These are phyloP conservation scores for Drosophila mulleri DNA, from an alignment of 2,888 invertebrate species.

Conservation along the genomic window DNA sequence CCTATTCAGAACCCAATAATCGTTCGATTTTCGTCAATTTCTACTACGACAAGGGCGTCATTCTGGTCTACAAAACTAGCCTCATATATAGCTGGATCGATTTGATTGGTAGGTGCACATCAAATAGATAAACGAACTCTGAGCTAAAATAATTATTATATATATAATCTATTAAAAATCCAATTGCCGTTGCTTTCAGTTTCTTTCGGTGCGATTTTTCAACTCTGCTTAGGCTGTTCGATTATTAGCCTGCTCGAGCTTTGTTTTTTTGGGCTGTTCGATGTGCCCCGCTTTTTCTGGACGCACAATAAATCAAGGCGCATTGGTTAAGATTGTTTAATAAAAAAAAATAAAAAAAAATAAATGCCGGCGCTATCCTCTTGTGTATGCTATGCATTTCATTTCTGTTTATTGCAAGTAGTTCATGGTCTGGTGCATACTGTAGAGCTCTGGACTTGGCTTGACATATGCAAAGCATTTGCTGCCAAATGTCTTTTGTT, in stretches of 20 bases:
- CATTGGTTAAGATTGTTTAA: constrained; percentile 24
- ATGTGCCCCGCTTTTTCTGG: constrained; percentile 69
- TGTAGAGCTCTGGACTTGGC: constrained; percentile 43
- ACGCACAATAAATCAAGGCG: constrained; percentile 11
- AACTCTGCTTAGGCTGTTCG: constrained; percentile 86
- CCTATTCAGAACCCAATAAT: not conserved
- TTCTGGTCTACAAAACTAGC: constrained; percentile 84
- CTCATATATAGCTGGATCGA: constrained; percentile 85
- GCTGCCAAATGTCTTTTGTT: constrained; percentile 37
- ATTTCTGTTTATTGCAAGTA: constrained; percentile 26
- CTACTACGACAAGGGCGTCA: constrained; percentile 79
- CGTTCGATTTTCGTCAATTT: constrained; percentile 81
- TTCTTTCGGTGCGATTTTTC: constrained; percentile 86
- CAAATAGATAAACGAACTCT: too few species aligned
- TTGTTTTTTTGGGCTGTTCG: constrained; percentile 80
- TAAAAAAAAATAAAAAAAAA: constrained; percentile 28
- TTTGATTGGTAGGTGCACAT: constrained; percentile 82
- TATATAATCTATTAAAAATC: not conserved
- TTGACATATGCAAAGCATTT: constrained; percentile 49
- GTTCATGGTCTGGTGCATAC: constrained; percentile 46
- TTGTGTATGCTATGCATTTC: constrained; percentile 16
- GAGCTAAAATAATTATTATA: too few species aligned
- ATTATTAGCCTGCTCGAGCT: constrained; percentile 85
- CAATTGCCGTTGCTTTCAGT: constrained; percentile 64
- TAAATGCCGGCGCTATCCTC: not conserved